Evolutionary conservation across 2,797 vertebrate genomes (phyloP).

Genomic region (Lepilemur septentrionalis): DNA sequence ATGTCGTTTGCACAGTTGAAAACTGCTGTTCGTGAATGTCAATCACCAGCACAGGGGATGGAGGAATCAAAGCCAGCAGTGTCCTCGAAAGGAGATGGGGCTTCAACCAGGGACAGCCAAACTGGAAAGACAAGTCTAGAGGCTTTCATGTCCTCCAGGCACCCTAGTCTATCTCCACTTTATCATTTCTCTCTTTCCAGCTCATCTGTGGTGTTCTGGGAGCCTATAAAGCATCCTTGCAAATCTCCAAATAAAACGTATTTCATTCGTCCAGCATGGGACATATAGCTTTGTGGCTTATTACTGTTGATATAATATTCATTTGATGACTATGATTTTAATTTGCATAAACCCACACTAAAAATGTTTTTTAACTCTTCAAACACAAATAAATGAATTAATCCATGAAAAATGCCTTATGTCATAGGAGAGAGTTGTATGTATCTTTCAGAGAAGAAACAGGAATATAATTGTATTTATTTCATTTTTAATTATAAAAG

Average conservation of each 20-base stretch:
- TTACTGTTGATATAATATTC: not conserved
- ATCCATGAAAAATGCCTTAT: not conserved
- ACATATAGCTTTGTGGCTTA: not conserved
- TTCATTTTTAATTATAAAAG: slow-evolving; percentile 16
- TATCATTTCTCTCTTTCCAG: not conserved
- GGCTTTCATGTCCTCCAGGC: not conserved
- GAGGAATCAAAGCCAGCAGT: not conserved
- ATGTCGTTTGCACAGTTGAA: slow-evolving; percentile 64
- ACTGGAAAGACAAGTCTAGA: not conserved
- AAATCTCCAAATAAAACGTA: slow-evolving; percentile 37
- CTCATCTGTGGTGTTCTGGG: not conserved
- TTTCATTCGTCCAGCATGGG: not conserved
- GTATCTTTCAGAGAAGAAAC: not conserved
- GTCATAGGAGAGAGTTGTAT: not conserved
- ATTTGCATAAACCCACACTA: not conserved
- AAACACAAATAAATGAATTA: not conserved
- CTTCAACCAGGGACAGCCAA: not conserved
- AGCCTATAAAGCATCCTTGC: slow-evolving; percentile 5
- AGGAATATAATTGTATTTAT: not conserved
- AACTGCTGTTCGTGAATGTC: slow-evolving; percentile 4
- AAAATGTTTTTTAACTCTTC: not conserved
- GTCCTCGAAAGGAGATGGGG: not conserved
- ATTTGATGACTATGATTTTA: not conserved
- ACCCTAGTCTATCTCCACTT: not conserved
- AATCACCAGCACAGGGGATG: fast-evolving